Evolutionary conservation across 2,888 invertebrate species (phyloP).

Genomic region (Hipparchia sbordonii): DNA sequence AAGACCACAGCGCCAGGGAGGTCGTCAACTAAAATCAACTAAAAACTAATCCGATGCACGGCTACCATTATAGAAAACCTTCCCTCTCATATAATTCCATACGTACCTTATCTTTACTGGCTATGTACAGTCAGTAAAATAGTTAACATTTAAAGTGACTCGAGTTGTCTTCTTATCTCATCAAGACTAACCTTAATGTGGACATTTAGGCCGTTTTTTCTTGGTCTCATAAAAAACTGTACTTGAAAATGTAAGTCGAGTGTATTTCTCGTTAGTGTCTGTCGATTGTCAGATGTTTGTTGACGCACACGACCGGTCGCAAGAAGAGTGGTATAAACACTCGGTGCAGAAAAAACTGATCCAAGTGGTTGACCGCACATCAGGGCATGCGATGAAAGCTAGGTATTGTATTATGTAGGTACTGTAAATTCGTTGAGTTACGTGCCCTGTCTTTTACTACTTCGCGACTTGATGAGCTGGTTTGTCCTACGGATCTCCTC

Average conservation of each 20-base stretch:
- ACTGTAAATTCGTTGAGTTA: too few species aligned
- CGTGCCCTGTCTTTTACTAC: too few species aligned
- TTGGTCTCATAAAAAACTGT: background rate
- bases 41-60: too few species aligned
- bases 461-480: too few species aligned
- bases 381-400: background rate
- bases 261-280: background rate
- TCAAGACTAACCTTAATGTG: background rate
- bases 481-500: too few species aligned
- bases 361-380: background rate
- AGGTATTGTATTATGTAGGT: background rate
- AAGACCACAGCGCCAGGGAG: too few species aligned
- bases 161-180: slow-evolving; percentile 4
- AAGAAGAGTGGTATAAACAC: background rate
- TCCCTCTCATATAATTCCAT: too few species aligned
- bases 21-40: too few species aligned
- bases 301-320: slow-evolving; percentile 8
- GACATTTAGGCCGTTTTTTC: background rate
- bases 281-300: slow-evolving; percentile 19
- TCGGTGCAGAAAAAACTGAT: background rate
- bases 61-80: too few species aligned
- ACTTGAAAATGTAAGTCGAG: slow-evolving; percentile 13
- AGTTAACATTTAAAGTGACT: too few species aligned
- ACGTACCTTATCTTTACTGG: too few species aligned
- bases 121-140: too few species aligned